Evolutionary conservation across 1,140 invertebrate species (phyloP), one percentile per base, ranked within the genome.

Genomic region (Saccostrea glomerata): DNA sequence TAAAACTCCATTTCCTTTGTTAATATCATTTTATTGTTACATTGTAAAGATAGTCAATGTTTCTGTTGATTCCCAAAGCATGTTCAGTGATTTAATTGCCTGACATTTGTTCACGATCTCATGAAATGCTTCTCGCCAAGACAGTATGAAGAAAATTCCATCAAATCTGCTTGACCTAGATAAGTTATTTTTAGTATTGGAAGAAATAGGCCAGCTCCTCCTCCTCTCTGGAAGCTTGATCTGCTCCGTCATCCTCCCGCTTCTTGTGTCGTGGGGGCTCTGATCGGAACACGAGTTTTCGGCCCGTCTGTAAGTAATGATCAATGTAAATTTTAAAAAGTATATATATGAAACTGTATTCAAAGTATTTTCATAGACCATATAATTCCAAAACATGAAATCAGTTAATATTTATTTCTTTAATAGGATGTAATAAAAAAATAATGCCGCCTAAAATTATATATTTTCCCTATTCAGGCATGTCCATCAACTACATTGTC

Each of bases 121-220:
- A 47, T 6, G 47, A 47, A 47, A 47, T 47, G 47, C 47, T 47
- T 36, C 6, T 77, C 70, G 15, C 23, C 23, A 30, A 15, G 9
- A 77, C 15, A 25, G 70, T 25, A 77, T 36, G 70, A 36, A 12
- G 30, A 11, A 13, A 13, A 36, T 30, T 4, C 9, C 25, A 77
- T 15, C 25, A 9, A 77, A 36, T 77, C 13, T 15, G 30, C 11
- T 15, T 77, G 70, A 77, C 25, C 9, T 13, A 63, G 5, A 77
- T 15, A 17, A 30, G 3, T 77, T 66, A 2, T 20, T 20, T 11
- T 88, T 66, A 89, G 82, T 89, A 88, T 9, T 85, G 88, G 86
- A 95, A 95, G 87, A 94, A 95, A 87, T 95, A 95, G n/a, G 92
- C 93, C 17, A 95, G 87, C 86, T 95, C 94, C 87, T 95, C 95